Conservation (phyloP, 92 coral and sea anemone genomes). For the Palythoa grandiflora region DNA sequence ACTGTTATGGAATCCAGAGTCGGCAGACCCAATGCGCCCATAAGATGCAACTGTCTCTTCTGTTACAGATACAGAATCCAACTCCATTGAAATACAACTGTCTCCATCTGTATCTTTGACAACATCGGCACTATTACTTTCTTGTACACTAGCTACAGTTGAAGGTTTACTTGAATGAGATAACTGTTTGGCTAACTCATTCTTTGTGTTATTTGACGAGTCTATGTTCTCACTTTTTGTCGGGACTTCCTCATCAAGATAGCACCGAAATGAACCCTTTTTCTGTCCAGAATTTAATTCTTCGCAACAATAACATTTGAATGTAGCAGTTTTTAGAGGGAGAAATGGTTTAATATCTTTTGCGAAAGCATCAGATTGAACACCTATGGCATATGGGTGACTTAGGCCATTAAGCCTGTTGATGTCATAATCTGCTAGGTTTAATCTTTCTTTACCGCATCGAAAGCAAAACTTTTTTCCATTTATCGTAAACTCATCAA, state of each 20-base stretch:
- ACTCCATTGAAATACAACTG: conserved; percentile 70
- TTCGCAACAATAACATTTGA: conserved; percentile 82
- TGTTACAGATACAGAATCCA: conserved; percentile 49
- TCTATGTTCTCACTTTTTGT: background rate
- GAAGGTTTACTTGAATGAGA: background rate
- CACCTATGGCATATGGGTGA: conserved; percentile 3
- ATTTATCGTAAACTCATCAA: background rate
- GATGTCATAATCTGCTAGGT: background rate
- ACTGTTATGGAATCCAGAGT: conserved; percentile 79
- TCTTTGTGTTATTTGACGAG: background rate
- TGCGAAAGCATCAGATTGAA: conserved; percentile 2
- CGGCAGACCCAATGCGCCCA: conserved; percentile 86
- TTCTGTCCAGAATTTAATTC: background rate
- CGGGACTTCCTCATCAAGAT: background rate
- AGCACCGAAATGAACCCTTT: conserved; percentile 21
- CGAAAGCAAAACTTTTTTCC: conserved; percentile 19
- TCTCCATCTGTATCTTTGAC: conserved; percentile 54
- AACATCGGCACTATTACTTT: background rate
- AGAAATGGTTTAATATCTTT: conserved; percentile 77
- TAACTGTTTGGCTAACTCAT: background rate
- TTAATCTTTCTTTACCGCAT: conserved; percentile 47
- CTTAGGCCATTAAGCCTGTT: conserved; percentile 13
- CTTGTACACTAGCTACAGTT: background rate
- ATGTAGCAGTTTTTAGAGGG: conserved; percentile 59
- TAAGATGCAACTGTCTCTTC: conserved; percentile 70